These are phyloP conservation scores for Nanorana parkeri DNA, from an alignment of 2,113 vertebrate species.

Conservation along the genomic window DNA sequence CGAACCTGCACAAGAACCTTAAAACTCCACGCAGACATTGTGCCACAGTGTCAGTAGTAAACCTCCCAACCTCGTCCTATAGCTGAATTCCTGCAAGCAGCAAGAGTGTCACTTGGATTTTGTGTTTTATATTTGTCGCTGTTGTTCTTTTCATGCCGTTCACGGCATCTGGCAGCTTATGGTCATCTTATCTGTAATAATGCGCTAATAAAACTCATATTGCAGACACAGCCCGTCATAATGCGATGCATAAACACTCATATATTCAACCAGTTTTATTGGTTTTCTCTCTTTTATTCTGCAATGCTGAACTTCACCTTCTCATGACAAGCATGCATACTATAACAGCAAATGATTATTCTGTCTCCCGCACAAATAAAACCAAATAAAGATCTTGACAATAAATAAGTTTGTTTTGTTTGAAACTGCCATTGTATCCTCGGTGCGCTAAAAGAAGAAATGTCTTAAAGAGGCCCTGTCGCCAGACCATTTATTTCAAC, in stretches of 20 bases:
- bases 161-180: neutral
- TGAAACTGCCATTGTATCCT: too few relatives aligned
- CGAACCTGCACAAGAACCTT: too few relatives aligned
- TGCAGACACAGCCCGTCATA: conserved; percentile 6
- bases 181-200: conserved; percentile 40
- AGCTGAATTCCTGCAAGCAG: neutral
- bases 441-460: too few relatives aligned
- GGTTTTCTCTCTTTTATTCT: neutral
- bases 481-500: too few relatives aligned
- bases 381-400: conserved; percentile 16
- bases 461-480: too few relatives aligned
- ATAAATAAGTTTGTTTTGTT: conserved; percentile 10
- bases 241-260: conserved; percentile 35
- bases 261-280: conserved; percentile 25
- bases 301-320: neutral
- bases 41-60: too few relatives aligned
- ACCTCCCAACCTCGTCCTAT: too few relatives aligned
- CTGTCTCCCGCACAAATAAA: neutral
- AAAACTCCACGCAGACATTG: too few relatives aligned
- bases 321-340: conserved; percentile 10
- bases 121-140: neutral
- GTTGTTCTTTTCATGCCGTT: neutral
- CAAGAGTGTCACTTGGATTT: neutral
- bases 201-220: conserved; percentile 43
- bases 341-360: conserved; percentile 28